Evolutionary conservation across 2,888 invertebrate species (phyloP).

Genomic region (Athetis lepigone): DNA sequence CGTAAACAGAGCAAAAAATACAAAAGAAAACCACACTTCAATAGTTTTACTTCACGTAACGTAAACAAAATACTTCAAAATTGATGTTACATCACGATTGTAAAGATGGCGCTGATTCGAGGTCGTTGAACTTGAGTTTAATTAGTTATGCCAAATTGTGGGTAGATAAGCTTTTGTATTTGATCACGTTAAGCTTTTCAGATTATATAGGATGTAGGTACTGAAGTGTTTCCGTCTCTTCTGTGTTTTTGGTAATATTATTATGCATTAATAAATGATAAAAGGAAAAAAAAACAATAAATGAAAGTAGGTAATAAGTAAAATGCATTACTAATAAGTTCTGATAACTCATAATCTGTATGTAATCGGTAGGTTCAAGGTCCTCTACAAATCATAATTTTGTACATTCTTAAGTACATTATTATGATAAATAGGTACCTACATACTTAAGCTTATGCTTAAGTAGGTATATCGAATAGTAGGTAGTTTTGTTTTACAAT

Average conservation of each 20-base stretch:
- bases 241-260: not conserved
- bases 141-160: not conserved
- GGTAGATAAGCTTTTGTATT: not conserved
- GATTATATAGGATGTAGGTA: not conserved
- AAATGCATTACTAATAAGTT: no score
- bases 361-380: no score
- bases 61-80: conserved; percentile 10
- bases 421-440: no score
- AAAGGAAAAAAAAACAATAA: no score
- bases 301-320: no score
- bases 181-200: not conserved
- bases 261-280: no score
- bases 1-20: conserved; percentile 12
- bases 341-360: no score
- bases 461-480: no score
- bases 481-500: no score
- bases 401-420: no score
- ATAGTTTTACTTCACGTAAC: conserved; percentile 28
- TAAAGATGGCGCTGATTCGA: conserved; percentile 14
- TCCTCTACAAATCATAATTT: no score
- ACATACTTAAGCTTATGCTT: no score
- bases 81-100: conserved; percentile 15
- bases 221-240: not conserved
- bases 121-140: conserved; percentile 35
- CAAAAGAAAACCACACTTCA: conserved; percentile 21